Evolutionary conservation across 1,140 invertebrate species (phyloP).

Genomic region (Helicoverpa zea): DNA sequence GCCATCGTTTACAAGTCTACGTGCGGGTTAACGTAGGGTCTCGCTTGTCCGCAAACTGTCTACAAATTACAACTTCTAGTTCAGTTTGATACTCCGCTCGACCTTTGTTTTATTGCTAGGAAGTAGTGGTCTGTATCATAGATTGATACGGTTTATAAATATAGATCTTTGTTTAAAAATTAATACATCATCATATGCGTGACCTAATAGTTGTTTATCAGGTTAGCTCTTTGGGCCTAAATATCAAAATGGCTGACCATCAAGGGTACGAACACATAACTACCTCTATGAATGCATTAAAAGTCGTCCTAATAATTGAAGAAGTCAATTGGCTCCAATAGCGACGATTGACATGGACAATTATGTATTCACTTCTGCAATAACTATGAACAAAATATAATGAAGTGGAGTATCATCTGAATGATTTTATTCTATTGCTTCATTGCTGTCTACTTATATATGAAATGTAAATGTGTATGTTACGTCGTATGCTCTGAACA

Average conservation of each 20-base stretch:
- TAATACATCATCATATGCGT: too few relatives aligned
- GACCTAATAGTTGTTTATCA: too few relatives aligned
- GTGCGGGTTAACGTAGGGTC: not conserved
- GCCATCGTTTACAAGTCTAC: constrained; percentile 14
- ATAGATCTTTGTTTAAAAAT: not conserved
- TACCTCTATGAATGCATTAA: constrained; percentile 5
- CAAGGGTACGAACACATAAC: not conserved
- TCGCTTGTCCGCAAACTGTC: constrained; percentile 1
- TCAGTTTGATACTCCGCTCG: constrained; percentile 4
- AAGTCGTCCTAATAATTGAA: constrained; percentile 8
- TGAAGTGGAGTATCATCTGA: not conserved
- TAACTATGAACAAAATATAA: not conserved
- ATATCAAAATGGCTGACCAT: too few relatives aligned
- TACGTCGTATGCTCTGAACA: too few relatives aligned
- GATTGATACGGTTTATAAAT: not conserved
- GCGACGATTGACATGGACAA: constrained; percentile 15
- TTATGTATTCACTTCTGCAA: constrained; percentile 17
- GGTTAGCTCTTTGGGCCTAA: too few relatives aligned
- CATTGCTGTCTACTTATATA: too few relatives aligned
- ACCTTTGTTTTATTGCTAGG: not conserved
- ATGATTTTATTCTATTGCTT: not conserved
- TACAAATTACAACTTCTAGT: not conserved
- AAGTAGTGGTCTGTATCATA: not conserved
- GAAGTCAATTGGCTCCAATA: constrained; percentile 29
- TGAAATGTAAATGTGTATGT: too few relatives aligned